Conservation (phyloP, 2,797 vertebrate species). For the Simalia tracyae region DNA sequence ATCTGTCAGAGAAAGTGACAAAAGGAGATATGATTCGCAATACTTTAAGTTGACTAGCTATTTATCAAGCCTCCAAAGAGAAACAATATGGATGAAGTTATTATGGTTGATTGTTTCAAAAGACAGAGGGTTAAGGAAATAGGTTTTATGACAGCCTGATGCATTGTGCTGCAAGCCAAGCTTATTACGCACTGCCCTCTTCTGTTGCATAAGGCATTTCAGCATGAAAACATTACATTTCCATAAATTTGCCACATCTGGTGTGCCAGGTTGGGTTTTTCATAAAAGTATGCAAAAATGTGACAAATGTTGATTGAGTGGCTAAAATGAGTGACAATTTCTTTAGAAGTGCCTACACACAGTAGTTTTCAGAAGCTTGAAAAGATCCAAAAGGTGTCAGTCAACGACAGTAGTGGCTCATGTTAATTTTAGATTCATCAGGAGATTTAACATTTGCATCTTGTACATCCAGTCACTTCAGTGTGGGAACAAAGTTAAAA, state of each 20-base stretch:
- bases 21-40: slow-evolving; percentile 29
- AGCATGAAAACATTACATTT: slow-evolving; percentile 64
- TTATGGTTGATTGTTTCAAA: slow-evolving; percentile 39
- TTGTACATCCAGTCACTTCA: slow-evolving; percentile 42
- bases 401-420: slow-evolving; percentile 51
- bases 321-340: slow-evolving; percentile 65
- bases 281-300: slow-evolving; percentile 65
- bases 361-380: slow-evolving; percentile 16
- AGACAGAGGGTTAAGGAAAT: slow-evolving; percentile 51
- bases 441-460: slow-evolving; percentile 60
- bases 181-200: slow-evolving; percentile 57
- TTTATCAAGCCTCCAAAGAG: slow-evolving; percentile 19
- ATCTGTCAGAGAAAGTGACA: slow-evolving; percentile 23
- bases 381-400: slow-evolving; percentile 62
- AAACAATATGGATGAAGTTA: slow-evolving; percentile 47
- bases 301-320: slow-evolving; percentile 69
- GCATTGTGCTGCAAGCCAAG: slow-evolving; percentile 38
- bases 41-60: slow-evolving; percentile 4
- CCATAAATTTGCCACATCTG: slow-evolving; percentile 68
- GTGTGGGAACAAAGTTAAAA: slow-evolving; percentile 54
- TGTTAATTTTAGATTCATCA: slow-evolving; percentile 58
- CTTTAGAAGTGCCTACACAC: slow-evolving; percentile 51
- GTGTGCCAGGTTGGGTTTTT: slow-evolving; percentile 66
- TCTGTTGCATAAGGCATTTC: slow-evolving; percentile 66
- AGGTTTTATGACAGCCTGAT: slow-evolving; percentile 42